Percentiles rank a stretch among this genome's conserved stretches.
phyloP scores from a whole-genome alignment of 2,888 invertebrate genomes.

The Microctonus hyperodae region DNA sequence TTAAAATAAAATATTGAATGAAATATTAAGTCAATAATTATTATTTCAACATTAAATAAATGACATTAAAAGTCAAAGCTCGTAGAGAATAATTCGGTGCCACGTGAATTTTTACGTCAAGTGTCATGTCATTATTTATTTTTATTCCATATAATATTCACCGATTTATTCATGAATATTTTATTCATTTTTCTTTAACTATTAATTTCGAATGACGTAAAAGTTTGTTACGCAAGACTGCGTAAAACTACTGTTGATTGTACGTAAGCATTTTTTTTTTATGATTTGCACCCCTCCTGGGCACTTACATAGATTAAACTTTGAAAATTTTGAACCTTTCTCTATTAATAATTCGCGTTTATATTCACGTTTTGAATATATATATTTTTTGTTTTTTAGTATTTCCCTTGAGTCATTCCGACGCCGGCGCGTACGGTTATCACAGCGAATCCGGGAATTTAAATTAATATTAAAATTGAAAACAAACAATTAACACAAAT shows the following conservation, averaged over 20 bases:
- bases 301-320: neutral
- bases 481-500: neutral
- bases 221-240: conserved; percentile 36
- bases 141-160: too few species aligned
- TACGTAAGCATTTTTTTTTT: conserved; percentile 56
- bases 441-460: conserved; percentile 22
- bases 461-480: conserved; percentile 6
- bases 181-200: neutral
- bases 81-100: neutral
- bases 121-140: neutral
- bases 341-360: too few species aligned
- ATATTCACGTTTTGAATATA: conserved; percentile 9
- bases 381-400: neutral
- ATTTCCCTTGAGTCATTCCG: conserved; percentile 10
- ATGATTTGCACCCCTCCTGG: conserved; percentile 17
- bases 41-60: neutral
- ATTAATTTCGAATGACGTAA: conserved; percentile 17
- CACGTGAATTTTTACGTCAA: neutral
- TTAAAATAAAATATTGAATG: neutral
- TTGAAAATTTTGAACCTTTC: conserved; percentile 3
- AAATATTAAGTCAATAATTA: neutral
- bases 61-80: neutral
- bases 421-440: conserved; percentile 17
- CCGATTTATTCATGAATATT: neutral
- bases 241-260: conserved; percentile 57